phyloP scores from a whole-genome alignment of 2,113 vertebrate genomes.

The Scolopax mira region DNA sequence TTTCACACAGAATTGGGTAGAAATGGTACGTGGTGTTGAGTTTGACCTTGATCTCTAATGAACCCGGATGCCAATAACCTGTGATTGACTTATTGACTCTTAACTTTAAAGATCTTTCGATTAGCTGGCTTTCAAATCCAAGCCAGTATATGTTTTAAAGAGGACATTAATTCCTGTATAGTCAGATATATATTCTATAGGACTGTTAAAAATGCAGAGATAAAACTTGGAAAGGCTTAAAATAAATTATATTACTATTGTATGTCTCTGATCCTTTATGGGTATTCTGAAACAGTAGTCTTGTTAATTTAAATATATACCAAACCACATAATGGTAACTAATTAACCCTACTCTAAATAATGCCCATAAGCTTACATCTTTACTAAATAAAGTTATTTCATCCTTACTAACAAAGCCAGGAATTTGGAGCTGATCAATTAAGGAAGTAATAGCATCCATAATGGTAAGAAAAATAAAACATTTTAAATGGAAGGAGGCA shows the following conservation, averaged over 20 bases:
- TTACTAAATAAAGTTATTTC: background rate
- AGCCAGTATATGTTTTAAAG: background rate
- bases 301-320: background rate
- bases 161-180: background rate
- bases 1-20: too few relatives aligned
- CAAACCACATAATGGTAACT: background rate
- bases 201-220: background rate
- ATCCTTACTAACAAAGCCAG: background rate
- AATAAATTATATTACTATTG: background rate
- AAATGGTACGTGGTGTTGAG: too few relatives aligned
- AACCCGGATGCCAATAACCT: too few relatives aligned
- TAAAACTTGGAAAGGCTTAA: background rate
- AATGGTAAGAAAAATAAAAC: background rate
- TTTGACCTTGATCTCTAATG: too few relatives aligned
- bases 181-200: too few relatives aligned
- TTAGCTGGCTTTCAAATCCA: background rate
- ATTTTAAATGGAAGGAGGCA: background rate
- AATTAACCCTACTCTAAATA: background rate
- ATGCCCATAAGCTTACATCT: background rate
- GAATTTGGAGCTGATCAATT: background rate
- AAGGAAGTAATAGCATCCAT: background rate
- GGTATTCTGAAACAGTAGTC: background rate
- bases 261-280: background rate
- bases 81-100: background rate
- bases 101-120: background rate